Conservation (phyloP, 2,113 vertebrate genomes). For the zebrafish (Danio rerio) region GRCz12tu NC_133182.1:11277501-11278000, state of each 20-base stretch:
- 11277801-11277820: neutral
- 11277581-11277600: too few relatives aligned
- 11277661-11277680: neutral
- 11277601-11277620: neutral
- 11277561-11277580: too few relatives aligned
- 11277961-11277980: slow-evolving; percentile 48
- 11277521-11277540: too few relatives aligned
- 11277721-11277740: neutral
- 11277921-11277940: slow-evolving; percentile 37
- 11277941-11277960: slow-evolving; percentile 21
- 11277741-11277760: neutral
- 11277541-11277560: too few relatives aligned
- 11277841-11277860: slow-evolving; percentile 14
- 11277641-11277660: neutral
- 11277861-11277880: slow-evolving; percentile 8
- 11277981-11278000: slow-evolving; percentile 15
- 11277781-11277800: neutral
- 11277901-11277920: slow-evolving; percentile 6
- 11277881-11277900: slow-evolving; percentile 21
- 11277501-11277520: too few relatives aligned
- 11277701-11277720: neutral
- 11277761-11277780: neutral
- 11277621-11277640: neutral
- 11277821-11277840: slow-evolving; percentile 31
- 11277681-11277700: neutral